Evolutionary conservation across 1,140 invertebrate species (phyloP).

Genomic region (Acromyrmex heyeri): DNA sequence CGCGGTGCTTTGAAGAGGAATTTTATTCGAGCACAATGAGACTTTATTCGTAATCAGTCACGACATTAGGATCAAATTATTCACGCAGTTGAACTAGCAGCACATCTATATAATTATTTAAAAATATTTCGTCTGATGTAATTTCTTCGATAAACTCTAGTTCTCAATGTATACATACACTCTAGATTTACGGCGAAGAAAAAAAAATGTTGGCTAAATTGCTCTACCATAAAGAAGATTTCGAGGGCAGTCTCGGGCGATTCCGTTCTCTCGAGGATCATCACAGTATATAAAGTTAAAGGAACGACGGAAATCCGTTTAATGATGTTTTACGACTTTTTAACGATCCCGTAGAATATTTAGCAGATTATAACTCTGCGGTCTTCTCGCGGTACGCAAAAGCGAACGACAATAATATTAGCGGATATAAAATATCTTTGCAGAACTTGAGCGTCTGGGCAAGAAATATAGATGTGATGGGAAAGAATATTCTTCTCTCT

Average conservation of each 20-base stretch:
- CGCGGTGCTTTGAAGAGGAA: constrained; percentile 8
- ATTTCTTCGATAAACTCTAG: background rate
- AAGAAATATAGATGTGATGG: constrained; percentile 22
- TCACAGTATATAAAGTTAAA: constrained; percentile 41
- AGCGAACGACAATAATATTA: constrained; percentile 60
- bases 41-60: constrained; percentile 40
- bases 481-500: constrained; percentile 44
- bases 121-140: background rate
- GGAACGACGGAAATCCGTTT: constrained; percentile 27
- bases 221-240: constrained; percentile 45
- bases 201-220: constrained; percentile 14
- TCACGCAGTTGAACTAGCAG: constrained; percentile 6
- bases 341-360: constrained; percentile 52
- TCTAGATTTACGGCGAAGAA: background rate
- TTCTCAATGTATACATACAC: constrained; percentile 11
- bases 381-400: constrained; percentile 33
- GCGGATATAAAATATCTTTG: constrained; percentile 50
- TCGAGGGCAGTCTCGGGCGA: constrained; percentile 24
- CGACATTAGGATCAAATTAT: constrained; percentile 8
- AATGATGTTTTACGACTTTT: constrained; percentile 58
- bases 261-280: constrained; percentile 47
- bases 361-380: constrained; percentile 41
- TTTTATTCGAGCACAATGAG: constrained; percentile 11
- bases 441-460: background rate
- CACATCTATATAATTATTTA: background rate